Percentiles rank a stretch among this genome's conserved stretches.
Evolutionary conservation across 2,888 invertebrate species (phyloP).

Genomic region (Xanthia togata): DNA sequence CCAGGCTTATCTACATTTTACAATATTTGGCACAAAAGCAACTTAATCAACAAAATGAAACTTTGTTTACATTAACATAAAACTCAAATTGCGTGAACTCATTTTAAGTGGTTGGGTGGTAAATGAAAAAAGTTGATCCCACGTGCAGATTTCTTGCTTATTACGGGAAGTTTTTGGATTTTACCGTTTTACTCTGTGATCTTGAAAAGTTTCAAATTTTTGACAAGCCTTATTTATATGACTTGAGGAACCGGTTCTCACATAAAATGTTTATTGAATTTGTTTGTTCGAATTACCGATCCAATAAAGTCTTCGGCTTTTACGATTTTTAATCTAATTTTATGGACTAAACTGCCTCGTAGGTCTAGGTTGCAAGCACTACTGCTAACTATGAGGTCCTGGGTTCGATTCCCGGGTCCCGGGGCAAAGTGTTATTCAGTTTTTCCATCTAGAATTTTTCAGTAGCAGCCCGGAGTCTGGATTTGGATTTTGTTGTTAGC

Average conservation of each 20-base stretch:
- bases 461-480: not conserved
- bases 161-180: slow-evolving; percentile 36
- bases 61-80: slow-evolving; percentile 37
- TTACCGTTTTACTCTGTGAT: slow-evolving; percentile 34
- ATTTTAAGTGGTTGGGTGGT: slow-evolving; percentile 17
- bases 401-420: not conserved
- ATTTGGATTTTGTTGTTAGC: not conserved
- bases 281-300: not conserved
- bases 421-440: not conserved
- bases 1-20: slow-evolving; percentile 38
- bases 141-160: slow-evolving; percentile 38
- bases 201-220: slow-evolving; percentile 17
- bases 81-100: slow-evolving; percentile 35
- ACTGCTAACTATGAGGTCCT: not conserved
- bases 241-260: not conserved
- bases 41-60: slow-evolving; percentile 30
- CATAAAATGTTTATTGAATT: slow-evolving; percentile 21
- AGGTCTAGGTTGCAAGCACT: not conserved
- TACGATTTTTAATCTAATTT: not conserved
- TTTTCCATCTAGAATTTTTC: not conserved
- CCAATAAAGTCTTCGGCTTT: not conserved
- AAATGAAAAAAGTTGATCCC: slow-evolving; percentile 50
- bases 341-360: not conserved
- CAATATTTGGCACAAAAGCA: slow-evolving; percentile 24
- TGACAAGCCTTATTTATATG: not conserved